phyloP scores from a whole-genome alignment of 2,888 invertebrate genomes.

The Caradrina kadenii region DNA sequence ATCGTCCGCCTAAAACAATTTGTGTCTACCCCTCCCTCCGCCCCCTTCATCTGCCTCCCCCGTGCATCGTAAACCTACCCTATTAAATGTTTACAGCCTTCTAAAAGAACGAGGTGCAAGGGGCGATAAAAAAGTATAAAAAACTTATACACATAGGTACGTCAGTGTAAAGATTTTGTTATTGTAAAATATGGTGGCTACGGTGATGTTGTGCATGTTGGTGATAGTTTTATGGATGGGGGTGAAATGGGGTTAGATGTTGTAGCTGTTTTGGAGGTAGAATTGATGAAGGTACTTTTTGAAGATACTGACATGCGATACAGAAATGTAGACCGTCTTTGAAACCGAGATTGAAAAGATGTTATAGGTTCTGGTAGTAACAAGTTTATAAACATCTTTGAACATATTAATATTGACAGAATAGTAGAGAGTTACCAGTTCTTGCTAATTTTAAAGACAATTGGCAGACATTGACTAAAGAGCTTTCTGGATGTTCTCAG shows the following conservation, averaged over 20 bases:
- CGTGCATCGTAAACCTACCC: conserved; percentile 78
- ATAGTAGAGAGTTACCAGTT: background rate
- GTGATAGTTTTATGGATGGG: conserved; percentile 41
- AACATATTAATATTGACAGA: no score
- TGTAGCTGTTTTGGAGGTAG: background rate
- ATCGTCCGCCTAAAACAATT: conserved; percentile 68
- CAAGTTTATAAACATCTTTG: no score
- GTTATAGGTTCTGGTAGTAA: background rate
- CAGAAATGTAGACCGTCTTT: background rate
- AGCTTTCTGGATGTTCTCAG: no score
- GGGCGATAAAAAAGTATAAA: conserved; percentile 64
- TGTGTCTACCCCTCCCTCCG: conserved; percentile 54
- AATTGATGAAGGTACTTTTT: background rate
- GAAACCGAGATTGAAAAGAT: background rate
- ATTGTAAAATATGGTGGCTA: conserved; percentile 58
- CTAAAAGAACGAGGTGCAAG: conserved; percentile 73
- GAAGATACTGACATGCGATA: background rate
- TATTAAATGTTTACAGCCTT: conserved; percentile 86
- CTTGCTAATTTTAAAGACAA: background rate
- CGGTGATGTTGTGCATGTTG: conserved; percentile 15
- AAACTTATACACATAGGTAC: conserved; percentile 60
- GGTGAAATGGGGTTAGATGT: background rate
- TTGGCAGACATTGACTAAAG: background rate
- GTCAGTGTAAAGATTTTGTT: conserved; percentile 58
- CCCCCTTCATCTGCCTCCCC: conserved; percentile 56